phyloP scores from a whole-genome alignment of 2,888 invertebrate genomes.

The Exocentrus adspersus region DNA sequence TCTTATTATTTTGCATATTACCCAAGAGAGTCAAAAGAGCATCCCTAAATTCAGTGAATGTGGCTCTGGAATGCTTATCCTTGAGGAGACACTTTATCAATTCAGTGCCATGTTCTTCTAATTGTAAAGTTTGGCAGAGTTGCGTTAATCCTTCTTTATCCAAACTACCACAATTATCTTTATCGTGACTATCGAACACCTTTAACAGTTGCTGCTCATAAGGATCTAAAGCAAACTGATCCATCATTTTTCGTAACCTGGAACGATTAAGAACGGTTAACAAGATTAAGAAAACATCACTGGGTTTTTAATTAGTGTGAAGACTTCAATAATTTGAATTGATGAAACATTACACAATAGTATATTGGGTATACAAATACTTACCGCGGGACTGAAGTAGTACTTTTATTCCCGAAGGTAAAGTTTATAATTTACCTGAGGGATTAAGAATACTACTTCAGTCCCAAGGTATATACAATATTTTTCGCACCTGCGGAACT shows the following conservation, averaged over 20 bases:
- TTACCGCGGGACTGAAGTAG: no score
- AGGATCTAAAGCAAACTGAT: conserved; percentile 67
- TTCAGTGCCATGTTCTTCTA: conserved; percentile 76
- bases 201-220: conserved; percentile 84
- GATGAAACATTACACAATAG: no score
- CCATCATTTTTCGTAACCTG: conserved; percentile 32
- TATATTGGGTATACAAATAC: no score
- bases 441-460: no score
- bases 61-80: conserved; percentile 66
- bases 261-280: not conserved
- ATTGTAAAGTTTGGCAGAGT: conserved; percentile 80
- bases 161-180: conserved; percentile 74
- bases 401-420: no score
- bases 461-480: no score
- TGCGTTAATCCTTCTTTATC: conserved; percentile 73
- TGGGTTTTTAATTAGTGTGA: not conserved
- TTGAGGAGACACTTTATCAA: conserved; percentile 63
- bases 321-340: no score
- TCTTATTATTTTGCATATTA: conserved; percentile 57
- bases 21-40: conserved; percentile 78
- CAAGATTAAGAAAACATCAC: not conserved
- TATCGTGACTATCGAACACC: conserved; percentile 83
- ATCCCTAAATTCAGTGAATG: conserved; percentile 81
- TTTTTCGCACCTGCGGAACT: no score
- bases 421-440: no score